A percentile compares a stretch with the other conserved stretches of the same genome.
phyloP scores from a whole-genome alignment of 2,797 vertebrate genomes.

The Coregonus sp. region DNA sequence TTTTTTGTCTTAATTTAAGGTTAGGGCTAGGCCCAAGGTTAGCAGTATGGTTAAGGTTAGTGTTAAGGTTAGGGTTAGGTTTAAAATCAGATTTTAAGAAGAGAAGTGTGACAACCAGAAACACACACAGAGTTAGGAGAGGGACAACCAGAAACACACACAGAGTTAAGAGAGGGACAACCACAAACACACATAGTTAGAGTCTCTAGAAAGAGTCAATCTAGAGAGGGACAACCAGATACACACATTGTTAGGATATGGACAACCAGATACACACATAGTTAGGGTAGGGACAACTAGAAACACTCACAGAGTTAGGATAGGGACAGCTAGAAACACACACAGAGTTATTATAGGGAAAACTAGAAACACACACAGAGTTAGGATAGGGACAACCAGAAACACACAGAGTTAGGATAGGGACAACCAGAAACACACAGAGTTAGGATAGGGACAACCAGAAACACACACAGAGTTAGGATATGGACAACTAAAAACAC shows the following conservation, averaged over 20 bases:
- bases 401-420: too few relatives aligned
- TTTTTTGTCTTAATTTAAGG: too few relatives aligned
- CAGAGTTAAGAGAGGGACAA: too few relatives aligned
- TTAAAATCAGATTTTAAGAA: too few relatives aligned
- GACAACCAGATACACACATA: not conserved
- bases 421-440: constrained; percentile 67
- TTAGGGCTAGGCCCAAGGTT: too few relatives aligned
- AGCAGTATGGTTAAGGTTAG: too few relatives aligned
- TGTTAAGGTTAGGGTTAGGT: too few relatives aligned
- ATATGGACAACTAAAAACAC: not conserved
- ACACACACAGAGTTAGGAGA: not conserved
- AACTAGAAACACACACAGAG: not conserved
- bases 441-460: constrained; percentile 73
- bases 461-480: not conserved
- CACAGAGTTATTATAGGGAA: not conserved
- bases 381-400: not conserved
- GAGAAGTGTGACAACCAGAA: not conserved
- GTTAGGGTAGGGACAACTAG: not conserved
- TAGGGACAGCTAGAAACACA: not conserved
- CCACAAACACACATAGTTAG: too few relatives aligned
- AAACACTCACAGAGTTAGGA: not conserved
- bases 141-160: constrained; percentile 78
- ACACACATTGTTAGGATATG: not conserved
- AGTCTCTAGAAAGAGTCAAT: too few relatives aligned
- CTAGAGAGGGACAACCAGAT: constrained; percentile 21